Conservation (phyloP, 2,888 invertebrate species). For the Chamaedrilus cognettii region DNA sequence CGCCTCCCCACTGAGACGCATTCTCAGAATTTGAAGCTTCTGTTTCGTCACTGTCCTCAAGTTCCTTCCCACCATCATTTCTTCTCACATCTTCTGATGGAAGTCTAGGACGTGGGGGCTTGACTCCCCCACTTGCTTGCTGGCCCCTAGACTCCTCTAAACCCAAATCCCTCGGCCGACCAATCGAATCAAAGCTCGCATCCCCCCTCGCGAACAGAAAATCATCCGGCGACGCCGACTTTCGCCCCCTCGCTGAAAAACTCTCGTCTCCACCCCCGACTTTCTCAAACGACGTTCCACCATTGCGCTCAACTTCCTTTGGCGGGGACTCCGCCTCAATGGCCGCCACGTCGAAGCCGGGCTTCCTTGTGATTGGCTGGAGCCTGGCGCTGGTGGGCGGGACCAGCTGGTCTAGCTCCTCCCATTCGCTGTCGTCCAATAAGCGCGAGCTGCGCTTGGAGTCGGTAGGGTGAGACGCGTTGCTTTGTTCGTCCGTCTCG, state of each 20-base stretch:
- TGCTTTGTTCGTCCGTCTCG: neutral
- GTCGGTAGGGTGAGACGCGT: neutral
- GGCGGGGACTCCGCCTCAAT: neutral
- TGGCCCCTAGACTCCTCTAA: neutral
- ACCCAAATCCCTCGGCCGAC: neutral
- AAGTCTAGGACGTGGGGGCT: neutral
- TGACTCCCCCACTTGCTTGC: neutral
- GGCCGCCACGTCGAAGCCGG: neutral
- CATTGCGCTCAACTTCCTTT: neutral
- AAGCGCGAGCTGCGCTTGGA: neutral
- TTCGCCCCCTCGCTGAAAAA: neutral
- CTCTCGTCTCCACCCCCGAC: neutral
- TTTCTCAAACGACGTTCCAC: neutral
- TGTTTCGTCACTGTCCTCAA: neutral
- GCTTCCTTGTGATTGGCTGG: neutral
- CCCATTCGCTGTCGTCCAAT: constrained; percentile 1
- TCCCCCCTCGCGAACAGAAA: too few species aligned
- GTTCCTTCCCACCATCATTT: neutral
- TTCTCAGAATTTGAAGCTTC: neutral
- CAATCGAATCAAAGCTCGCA: too few species aligned
- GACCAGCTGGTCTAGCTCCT: neutral
- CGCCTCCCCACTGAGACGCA: neutral
- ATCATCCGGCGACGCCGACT: neutral
- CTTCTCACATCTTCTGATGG: neutral
- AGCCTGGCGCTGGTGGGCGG: too few species aligned